Base-by-base conservation (phyloP, 2,113 vertebrate genomes). In the Larimichthys crocea region DNA sequence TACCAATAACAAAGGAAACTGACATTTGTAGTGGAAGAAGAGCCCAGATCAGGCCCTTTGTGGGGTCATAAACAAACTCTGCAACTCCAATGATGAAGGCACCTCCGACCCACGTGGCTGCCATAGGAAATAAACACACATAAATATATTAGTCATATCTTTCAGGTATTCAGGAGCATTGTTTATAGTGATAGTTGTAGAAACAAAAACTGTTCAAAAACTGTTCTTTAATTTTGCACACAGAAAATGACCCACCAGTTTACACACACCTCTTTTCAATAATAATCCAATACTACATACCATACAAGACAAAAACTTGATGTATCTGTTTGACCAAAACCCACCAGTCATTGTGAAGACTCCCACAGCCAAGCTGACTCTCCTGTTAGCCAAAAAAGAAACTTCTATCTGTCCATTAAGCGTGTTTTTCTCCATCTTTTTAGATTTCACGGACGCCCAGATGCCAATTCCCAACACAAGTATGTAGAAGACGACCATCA, bases 51-150 rank as follows among this genome's bases (percentile, higher is more conserved):
- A 85, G 26, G 19, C 78, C 77, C 22, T 61, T 76, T 0, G 55
- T 81, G 55, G 83, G 67, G 40, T 80, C 55, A 42, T 73, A 81
- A n/a, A 85, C 55, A 0, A 15, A 22, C 55, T 85, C 78, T 49
- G 61, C 61, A 67, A 62, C 20, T 4, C 83, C 83, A 22, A 67
- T 67, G 61, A 85, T 72, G 7, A 85, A 80, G 17, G 53, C 61
- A 14, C 83, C 83, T 40, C 78, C 83, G 11, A 81, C 22, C 78
- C 78, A 81, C 10, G 83, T 85, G 24, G 83, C 83, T 85, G 55
- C n/a, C 59, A 29, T 0, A 40, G 24, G 10, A n/a, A 35, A 60
- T 44, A 35, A 5, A 50, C 40, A 76, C 1, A 20, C 46, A 42
- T 4, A 24, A 22, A 53, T 40, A 12, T 20, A 35, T 35, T 35